Evolutionary conservation across 2,888 invertebrate species (phyloP), one percentile per base, ranked within the genome.

Genomic region (Aspidapion aeneum): DNA sequence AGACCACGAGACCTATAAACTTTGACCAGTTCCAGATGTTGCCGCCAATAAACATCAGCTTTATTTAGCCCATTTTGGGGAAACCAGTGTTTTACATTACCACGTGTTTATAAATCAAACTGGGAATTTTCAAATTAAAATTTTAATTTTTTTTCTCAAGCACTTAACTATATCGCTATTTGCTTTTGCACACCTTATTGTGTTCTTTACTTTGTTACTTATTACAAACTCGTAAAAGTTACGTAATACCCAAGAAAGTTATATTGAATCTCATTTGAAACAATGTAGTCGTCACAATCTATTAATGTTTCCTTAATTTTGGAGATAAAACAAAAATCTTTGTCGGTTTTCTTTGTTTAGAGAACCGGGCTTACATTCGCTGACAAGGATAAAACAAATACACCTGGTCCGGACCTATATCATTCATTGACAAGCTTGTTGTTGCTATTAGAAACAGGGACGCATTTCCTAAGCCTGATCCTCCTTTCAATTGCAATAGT

Each of bases 321-420:
- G 3, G 12, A 12, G 5, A 35, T 35, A 3, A 35, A 35, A 35
- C n/a, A n/a, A n/a, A n/a, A n/a, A n/a, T n/a, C n/a, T n/a, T n/a
- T n/a, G 35, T 3, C 35, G 12, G 35, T 12, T 12, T 3, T 12
- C 35, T 35, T 35, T 35, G 35, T 35, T 35, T 35, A 35, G 5
- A 35, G 35, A 35, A 35, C 35, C 35, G 35, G 35, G 35, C 35
- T 35, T 35, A 35, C 35, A 7, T 35, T 3, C 35, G 12, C 12
- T 35, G 35, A 12, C 35, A 35, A 35, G 35, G 35, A 35, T 35
- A 35, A 35, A 35, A 74, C 74, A 79, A 79, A 79, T 75, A 79
- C 79, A 79, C 79, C 79, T 79, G 79, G 79, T 75, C 35, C 65
- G 70, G 65, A 74, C 77, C 77, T 76, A 77, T 77, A 77, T 78